Evolutionary conservation across 2,113 vertebrate genomes (phyloP), one percentile per base, ranked within the genome.

Genomic region (Columba livia): DNA sequence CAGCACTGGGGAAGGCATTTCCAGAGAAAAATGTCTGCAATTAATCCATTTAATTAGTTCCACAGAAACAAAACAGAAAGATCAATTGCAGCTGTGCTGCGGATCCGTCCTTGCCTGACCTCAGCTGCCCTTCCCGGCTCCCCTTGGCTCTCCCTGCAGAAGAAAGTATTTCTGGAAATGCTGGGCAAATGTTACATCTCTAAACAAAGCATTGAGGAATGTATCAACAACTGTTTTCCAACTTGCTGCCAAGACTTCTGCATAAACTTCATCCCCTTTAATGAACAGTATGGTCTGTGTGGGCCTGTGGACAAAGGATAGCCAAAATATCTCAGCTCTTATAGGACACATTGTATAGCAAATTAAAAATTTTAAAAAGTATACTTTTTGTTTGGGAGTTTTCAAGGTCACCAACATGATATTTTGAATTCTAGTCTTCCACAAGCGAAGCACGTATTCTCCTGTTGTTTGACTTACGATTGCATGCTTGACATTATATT

Each of bases 101-200:
- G 80, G 28, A 95, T 86, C 83, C 73, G 71, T 71, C 85, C 81
- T 80, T 91, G 88, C 53, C 92, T 62, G 69, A 94, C 84, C 96
- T 97, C 75, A 51, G 79, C 94, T 20, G 95, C 93, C 96, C 96
- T 95, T 96, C 96, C 92, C 96, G 88, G 24, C 88, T 97, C 94
- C 96, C 96, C 93, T 97, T 96, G 95, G 92, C 95, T 95, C 95
- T 95, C 92, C 96, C 70, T 96, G 93, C 92, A 97, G 96, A 97
- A 95, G 92, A 85, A 96, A 56, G 87, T 84, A 95, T 95, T 97
- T 96, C 87, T 31, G 95, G 96, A 96, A 97, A 95, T 78, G 78
- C 47, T 84, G 94, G 90, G 95, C 75, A 94, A 95, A 97, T 80
- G 93, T 96, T 97, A 94, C 93, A 96, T 86, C 92, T 97, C 95